Conservation (phyloP, 1,140 invertebrate genomes). For the Leptoteleia sp. region DNA sequence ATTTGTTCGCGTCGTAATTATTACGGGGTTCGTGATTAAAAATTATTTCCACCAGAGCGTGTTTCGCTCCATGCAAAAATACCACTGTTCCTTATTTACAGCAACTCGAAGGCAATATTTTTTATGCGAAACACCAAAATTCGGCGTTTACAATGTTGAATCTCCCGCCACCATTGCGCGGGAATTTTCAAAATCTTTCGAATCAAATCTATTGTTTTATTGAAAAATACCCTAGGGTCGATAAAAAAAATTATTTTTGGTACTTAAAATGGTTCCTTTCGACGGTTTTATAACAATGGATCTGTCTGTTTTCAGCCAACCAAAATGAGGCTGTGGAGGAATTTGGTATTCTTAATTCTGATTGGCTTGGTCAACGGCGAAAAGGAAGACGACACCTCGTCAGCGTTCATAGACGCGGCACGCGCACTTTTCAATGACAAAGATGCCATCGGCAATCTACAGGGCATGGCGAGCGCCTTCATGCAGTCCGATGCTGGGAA, state of each 20-base stretch:
- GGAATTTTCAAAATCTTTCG: no score
- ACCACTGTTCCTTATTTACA: no score
- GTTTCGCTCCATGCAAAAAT: no score
- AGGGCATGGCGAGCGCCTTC: conserved; percentile 74
- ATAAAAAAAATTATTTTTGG: no score
- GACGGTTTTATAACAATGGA: no score
- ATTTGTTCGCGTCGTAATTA: conserved; percentile 21
- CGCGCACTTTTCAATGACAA: conserved; percentile 73
- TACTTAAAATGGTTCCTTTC: no score
- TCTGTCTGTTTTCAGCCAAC: conserved; percentile 30
- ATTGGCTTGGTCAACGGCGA: conserved; percentile 63
- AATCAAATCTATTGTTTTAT: no score
- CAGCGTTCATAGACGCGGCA: conserved; percentile 75
- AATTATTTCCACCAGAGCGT: conserved; percentile 15
- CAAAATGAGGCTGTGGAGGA: conserved; percentile 72
- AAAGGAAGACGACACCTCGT: conserved; percentile 72
- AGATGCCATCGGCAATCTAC: conserved; percentile 72
- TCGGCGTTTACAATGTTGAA: no score
- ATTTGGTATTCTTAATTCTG: conserved; percentile 65
- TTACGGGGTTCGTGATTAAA: conserved; percentile 22
- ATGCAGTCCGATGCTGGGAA: conserved; percentile 73
- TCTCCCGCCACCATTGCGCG: no score
- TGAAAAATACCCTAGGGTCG: no score
- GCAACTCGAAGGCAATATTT: no score
- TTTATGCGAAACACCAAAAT: no score